These are phyloP conservation scores for Sylvia atricapilla DNA, from an alignment of 2,113 vertebrate species.

Conservation along the genomic window DNA sequence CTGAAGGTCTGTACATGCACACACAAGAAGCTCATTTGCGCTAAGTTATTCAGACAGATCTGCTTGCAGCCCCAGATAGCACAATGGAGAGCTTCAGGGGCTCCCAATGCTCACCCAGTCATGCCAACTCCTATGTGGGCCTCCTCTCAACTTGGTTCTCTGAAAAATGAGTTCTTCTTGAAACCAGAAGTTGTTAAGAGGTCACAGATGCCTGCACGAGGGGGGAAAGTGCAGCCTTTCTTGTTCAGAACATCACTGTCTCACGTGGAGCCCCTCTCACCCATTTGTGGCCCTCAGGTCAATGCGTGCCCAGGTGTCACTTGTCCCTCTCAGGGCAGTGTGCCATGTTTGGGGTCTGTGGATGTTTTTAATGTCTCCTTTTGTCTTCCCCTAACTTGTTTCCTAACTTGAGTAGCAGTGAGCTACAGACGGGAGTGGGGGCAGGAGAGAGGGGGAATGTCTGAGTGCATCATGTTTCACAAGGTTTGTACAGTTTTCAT, in stretches of 20 bases:
- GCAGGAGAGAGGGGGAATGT: neutral
- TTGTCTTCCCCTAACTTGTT: neutral
- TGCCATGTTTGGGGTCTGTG: neutral
- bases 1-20: neutral
- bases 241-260: neutral
- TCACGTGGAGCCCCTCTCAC: neutral
- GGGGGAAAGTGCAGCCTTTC: neutral
- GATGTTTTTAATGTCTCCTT: neutral
- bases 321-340: neutral
- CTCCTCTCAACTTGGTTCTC: neutral
- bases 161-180: neutral
- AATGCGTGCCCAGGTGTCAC: neutral
- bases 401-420: neutral
- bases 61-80: neutral
- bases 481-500: neutral
- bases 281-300: neutral
- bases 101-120: neutral
- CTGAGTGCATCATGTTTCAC: neutral
- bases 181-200: neutral
- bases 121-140: neutral
- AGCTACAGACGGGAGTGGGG: rapidly evolving
- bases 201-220: neutral
- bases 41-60: neutral
- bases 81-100: rapidly evolving
- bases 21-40: neutral